Evolutionary conservation across 2,113 vertebrate species (phyloP).

Genomic region (Sturnus vulgaris): DNA sequence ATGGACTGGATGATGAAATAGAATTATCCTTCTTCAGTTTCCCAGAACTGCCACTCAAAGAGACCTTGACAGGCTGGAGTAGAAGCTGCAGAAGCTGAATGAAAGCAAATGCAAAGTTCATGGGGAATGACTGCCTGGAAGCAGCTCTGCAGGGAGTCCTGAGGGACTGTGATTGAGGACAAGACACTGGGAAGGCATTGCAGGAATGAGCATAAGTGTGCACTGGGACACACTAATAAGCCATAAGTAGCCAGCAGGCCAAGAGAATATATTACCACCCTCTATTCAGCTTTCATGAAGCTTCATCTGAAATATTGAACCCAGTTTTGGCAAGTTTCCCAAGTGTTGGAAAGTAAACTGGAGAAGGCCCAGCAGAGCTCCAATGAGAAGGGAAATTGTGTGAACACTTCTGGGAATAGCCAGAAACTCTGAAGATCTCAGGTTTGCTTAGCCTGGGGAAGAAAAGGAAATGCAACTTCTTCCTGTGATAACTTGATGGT

Average conservation of each 20-base stretch:
- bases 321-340: background rate
- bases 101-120: background rate
- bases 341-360: background rate
- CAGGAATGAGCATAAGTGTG: background rate
- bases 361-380: background rate
- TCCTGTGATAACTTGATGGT: background rate
- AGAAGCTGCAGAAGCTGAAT: background rate
- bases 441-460: background rate
- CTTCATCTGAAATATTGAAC: background rate
- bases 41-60: background rate
- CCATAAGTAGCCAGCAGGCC: background rate
- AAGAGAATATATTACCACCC: background rate
- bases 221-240: no score
- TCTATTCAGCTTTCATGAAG: background rate
- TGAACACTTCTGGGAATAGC: background rate
- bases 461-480: background rate
- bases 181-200: background rate
- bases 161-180: background rate
- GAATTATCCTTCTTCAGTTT: background rate
- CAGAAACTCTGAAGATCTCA: background rate
- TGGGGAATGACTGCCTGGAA: background rate
- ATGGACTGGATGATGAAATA: background rate
- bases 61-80: background rate
- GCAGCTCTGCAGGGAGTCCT: background rate
- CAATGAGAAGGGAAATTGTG: background rate